Evolutionary conservation across 2,888 invertebrate species (phyloP), one percentile per base, ranked within the genome.

Genomic region (Ormyrus thymus): DNA sequence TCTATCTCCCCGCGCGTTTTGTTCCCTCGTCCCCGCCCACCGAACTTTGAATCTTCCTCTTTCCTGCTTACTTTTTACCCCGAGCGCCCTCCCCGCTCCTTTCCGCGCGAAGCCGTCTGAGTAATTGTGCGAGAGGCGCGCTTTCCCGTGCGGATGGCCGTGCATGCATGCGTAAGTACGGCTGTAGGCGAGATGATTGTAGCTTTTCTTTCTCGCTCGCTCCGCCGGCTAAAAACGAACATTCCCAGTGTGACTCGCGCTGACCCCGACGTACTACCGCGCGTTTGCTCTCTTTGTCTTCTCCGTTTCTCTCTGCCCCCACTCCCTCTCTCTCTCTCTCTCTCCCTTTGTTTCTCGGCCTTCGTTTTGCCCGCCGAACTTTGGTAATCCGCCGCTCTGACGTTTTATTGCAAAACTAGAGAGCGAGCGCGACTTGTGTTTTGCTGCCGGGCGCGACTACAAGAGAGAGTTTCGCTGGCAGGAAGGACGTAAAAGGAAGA

Each of bases 401-500:
- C 56, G 61, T 80, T 80, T 76, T 80, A 80, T 76, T 80, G 76
- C 68, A 58, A 72, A 76, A 76, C 79, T 75, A 56, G 55, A 76
- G 58, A 64, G 62, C 10, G 55, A 11, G 59, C 46, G 51, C 66
- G 74, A 68, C 75, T 68, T 66, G 45, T 75, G 66, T 74, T 74
- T 73, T 68, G 51, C 58, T 46, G 50, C 15, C 13, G 50, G 29
- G 15, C 45, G 45, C 69, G 45, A 29, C 43, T 6, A 56, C 46
- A 8, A 45, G 11, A 11, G 4, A 46, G 66, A 75, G 59, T 66
- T 75, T 65, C 15, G 29, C 29, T 1, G 13, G 48, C 9, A 43
- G 29, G 15, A 46, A 56, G 51, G 56, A 6, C 29, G 48, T 4
- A 45, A 13, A 15, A 13, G 45, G 10, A 46, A 56, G 56, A 6